These are phyloP conservation scores for Lophotis ruficrista DNA, from an alignment of 2,113 vertebrate genomes.

Conservation along the genomic window DNA sequence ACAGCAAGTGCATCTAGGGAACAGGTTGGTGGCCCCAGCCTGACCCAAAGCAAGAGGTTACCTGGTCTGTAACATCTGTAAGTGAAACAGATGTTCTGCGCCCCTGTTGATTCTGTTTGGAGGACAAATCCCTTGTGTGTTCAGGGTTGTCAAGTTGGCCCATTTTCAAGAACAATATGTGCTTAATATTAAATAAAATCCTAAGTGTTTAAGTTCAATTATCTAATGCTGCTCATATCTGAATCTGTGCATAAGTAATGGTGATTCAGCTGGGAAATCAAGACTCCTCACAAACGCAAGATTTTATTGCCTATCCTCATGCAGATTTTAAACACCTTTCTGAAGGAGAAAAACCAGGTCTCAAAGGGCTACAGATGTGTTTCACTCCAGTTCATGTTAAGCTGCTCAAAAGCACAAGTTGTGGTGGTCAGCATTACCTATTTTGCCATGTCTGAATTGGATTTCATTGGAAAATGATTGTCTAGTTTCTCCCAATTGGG, in stretches of 20 bases:
- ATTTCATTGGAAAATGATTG: neutral
- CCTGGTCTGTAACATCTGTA: too few relatives aligned
- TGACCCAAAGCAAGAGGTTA: neutral
- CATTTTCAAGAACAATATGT: neutral
- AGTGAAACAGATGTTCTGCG: neutral
- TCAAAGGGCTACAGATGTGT: neutral
- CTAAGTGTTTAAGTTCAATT: neutral
- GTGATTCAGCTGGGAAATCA: neutral
- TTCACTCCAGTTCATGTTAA: neutral
- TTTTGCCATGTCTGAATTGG: neutral
- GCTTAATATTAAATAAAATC: neutral
- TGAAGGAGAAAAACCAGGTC: neutral
- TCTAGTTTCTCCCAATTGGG: neutral
- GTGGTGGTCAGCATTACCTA: neutral
- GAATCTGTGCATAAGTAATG: neutral
- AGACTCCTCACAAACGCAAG: neutral
- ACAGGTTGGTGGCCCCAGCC: neutral
- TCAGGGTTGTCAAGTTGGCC: neutral
- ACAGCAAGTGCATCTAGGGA: neutral
- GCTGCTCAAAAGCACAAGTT: neutral
- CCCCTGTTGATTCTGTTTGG: neutral
- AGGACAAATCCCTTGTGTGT: neutral
- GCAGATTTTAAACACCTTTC: slow-evolving; percentile 17
- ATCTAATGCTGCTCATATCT: neutral
- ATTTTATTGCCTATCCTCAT: neutral